Evolutionary conservation across 2,797 vertebrate genomes (phyloP), one percentile per base, ranked within the genome.

Genomic region (Sebastiscus albofasciatus): DNA sequence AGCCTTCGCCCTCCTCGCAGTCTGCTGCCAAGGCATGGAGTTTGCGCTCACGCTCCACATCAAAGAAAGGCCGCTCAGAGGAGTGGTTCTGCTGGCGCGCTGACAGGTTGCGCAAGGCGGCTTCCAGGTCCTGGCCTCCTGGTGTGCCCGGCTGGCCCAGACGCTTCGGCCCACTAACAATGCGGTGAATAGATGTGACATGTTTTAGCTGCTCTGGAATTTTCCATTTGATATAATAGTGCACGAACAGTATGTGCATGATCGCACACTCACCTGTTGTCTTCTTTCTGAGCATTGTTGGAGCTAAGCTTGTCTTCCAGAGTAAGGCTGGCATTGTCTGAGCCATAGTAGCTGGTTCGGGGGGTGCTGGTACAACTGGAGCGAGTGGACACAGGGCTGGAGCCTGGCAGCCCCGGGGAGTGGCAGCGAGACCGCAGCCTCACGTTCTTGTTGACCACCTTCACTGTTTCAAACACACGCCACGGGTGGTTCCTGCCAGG

Each of bases 381-480:
- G n/a, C 70, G 92, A 1, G 84, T 18, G 0, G 96, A 96, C 2
- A 81, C 64, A 0, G 93, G 94, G 73, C 91, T 96, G 84, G 96
- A 97, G 59, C 96, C 95, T 0, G 94, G 94, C 2, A 93, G 87
- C 14, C 83, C 93, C 0, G 96, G 97, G 1, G 97, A 97, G 26
- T 91, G 94, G 0, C 94, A 96, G 39, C 82, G 92, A 6, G 97
- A 97, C 13, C 90, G 94, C 87, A 96, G 83, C 79, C 93, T 95
- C 62, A 89, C 92, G 0, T 65, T 93, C 78, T 97, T 96, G 87
- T 97, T 97, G 64, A 91, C 96, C 0, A 95, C 94, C 77, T 96
- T 97, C 74, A 96, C 96, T 0, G 96, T 97, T 90, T 98, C 96
- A 64, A 97, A 98, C 75, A 97, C 96, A 0, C 96, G 96, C 91